These are phyloP conservation scores for Ibidorhyncha struthersii DNA, from an alignment of 2,113 vertebrate genomes.

Conservation along the genomic window DNA sequence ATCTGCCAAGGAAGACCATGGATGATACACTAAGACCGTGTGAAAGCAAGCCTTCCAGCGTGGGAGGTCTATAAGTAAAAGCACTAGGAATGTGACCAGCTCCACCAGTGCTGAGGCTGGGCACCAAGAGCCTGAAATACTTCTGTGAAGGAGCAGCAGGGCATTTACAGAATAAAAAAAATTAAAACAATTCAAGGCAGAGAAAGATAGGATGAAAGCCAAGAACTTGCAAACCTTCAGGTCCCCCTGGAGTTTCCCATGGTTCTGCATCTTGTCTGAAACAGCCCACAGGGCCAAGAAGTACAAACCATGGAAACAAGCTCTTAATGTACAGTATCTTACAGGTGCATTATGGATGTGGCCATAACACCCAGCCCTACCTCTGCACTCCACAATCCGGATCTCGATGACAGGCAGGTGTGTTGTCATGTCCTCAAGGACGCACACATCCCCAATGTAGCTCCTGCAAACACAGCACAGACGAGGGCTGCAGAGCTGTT, in stretches of 20 bases:
- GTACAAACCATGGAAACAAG: not conserved
- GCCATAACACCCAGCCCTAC: constrained; percentile 63
- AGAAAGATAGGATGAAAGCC: not conserved
- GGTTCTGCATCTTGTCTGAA: not conserved
- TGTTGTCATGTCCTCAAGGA: constrained; percentile 93
- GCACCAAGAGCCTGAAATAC: not conserved
- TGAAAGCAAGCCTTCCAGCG: not conserved
- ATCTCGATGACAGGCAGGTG: constrained; percentile 93
- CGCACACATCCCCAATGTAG: constrained; percentile 93
- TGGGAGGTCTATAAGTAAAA: not conserved
- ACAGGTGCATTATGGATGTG: not conserved
- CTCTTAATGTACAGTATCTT: not conserved
- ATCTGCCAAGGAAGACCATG: constrained; percentile 72
- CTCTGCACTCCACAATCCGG: constrained; percentile 94
- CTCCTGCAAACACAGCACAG: constrained; percentile 77
- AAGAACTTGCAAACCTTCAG: not conserved
- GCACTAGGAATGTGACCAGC: not conserved
- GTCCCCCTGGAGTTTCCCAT: not conserved
- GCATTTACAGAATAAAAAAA: not conserved
- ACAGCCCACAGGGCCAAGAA: not conserved
- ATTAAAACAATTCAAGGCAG: not conserved
- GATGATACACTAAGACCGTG: not conserved
- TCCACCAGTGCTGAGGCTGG: not conserved
- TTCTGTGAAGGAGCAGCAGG: not conserved
- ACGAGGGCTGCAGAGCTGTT: not conserved